These are phyloP conservation scores for Falco peregrinus DNA, from an alignment of 2,797 vertebrate species.

Conservation along the genomic window DNA sequence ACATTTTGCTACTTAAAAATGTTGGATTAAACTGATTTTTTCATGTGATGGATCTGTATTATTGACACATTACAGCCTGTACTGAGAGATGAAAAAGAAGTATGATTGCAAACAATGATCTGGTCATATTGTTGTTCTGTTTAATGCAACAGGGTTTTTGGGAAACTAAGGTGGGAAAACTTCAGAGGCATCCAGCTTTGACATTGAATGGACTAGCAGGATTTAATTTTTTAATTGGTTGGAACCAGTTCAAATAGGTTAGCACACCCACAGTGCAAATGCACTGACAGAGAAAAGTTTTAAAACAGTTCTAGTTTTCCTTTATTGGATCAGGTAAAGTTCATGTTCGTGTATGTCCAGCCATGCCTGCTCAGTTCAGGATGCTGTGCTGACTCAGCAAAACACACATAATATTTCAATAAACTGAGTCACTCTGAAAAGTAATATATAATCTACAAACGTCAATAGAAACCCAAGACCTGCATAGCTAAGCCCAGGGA, in stretches of 20 bases:
- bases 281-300: background rate
- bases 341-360: background rate
- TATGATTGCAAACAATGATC: background rate
- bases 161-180: background rate
- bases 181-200: background rate
- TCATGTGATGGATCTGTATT: background rate
- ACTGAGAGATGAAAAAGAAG: background rate
- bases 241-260: background rate
- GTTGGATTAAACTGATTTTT: background rate
- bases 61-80: background rate
- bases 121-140: background rate
- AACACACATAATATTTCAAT: background rate
- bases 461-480: background rate
- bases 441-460: background rate
- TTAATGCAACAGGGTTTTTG: background rate
- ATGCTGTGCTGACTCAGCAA: background rate
- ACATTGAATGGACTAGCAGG: background rate
- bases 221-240: background rate
- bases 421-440: constrained; percentile 1
- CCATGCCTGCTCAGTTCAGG: background rate
- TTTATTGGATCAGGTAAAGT: background rate
- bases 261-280: background rate
- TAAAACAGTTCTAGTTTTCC: background rate
- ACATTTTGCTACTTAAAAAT: background rate
- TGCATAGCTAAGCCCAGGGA: background rate